phyloP scores from a whole-genome alignment of 2,113 vertebrate genomes.

The Pterocles gutturalis region DNA sequence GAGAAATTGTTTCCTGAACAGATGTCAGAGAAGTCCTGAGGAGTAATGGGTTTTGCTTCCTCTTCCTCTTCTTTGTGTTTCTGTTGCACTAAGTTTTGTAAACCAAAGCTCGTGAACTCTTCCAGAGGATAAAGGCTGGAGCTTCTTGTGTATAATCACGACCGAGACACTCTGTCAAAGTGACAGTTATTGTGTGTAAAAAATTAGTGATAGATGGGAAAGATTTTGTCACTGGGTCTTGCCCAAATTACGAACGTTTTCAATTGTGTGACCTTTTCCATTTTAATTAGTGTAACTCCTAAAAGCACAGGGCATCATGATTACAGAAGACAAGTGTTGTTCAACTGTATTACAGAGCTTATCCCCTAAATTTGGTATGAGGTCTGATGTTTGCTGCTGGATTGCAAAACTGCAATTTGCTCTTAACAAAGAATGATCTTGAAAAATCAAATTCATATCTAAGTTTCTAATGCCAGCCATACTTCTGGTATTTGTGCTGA shows the following conservation, averaged over 20 bases:
- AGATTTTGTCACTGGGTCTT: slow-evolving; percentile 23
- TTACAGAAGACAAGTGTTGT: not conserved
- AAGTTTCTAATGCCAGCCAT: not conserved
- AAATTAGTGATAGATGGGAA: not conserved
- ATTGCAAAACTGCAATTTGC: not conserved
- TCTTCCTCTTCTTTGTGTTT: not conserved
- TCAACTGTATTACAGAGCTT: not conserved
- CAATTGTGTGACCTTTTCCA: slow-evolving; percentile 52
- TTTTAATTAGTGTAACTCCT: slow-evolving; percentile 46
- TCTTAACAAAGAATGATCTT: not conserved
- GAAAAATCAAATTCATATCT: not conserved
- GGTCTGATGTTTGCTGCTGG: not conserved
- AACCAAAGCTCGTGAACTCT: not conserved
- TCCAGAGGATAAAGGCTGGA: not conserved
- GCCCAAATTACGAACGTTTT: slow-evolving; percentile 8
- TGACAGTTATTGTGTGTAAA: not conserved
- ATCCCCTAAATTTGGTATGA: not conserved
- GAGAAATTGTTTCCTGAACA: not conserved
- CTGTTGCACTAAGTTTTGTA: not conserved
- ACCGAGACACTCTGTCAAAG: not conserved
- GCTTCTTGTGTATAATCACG: not conserved
- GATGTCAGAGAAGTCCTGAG: not conserved
- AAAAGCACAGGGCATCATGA: not conserved
- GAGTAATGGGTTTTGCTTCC: not conserved
- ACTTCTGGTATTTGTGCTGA: not conserved